A percentile compares a stretch with the other conserved stretches of the same genome.
phyloP scores from a whole-genome alignment of 1,140 invertebrate genomes.

The Telenomus remus region DNA sequence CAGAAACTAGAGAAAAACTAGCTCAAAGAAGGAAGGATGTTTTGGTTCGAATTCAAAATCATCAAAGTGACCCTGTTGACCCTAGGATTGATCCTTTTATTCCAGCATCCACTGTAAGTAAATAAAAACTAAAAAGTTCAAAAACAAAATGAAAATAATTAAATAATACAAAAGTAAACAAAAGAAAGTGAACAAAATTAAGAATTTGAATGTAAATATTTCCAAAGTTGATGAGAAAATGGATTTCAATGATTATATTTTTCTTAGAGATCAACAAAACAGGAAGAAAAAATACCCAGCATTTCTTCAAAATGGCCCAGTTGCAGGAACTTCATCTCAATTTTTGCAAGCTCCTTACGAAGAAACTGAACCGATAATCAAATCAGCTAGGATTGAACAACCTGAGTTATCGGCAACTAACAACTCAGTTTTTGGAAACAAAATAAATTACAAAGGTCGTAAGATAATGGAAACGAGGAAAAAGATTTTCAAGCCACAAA shows the following conservation, averaged over 20 bases:
- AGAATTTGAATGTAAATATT: too few relatives aligned
- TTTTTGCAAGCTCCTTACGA: conserved; percentile 56
- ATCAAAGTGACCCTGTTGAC: conserved; percentile 60
- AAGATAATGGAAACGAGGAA: conserved; percentile 50
- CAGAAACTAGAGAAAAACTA: conserved; percentile 86
- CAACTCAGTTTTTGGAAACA: conserved; percentile 40
- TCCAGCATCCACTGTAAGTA: conserved; percentile 55
- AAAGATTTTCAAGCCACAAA: conserved; percentile 60
- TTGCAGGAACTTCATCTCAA: conserved; percentile 6
- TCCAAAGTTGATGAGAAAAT: too few relatives aligned
- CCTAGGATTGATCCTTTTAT: conserved; percentile 60
- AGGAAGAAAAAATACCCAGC: conserved; percentile 30
- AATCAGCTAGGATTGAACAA: conserved; percentile 5
- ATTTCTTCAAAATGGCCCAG: background rate
- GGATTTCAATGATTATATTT: conserved; percentile 34
- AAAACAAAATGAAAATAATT: too few relatives aligned
- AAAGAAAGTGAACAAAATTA: too few relatives aligned
- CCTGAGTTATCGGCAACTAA: conserved; percentile 6
- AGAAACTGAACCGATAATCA: conserved; percentile 49
- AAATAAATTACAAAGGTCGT: conserved; percentile 68
- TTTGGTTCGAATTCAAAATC: conserved; percentile 38
- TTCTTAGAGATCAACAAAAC: conserved; percentile 19
- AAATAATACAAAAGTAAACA: too few relatives aligned
- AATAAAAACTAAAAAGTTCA: too few relatives aligned
- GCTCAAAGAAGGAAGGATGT: conserved; percentile 81